Evolutionary conservation across 92 coral and sea anemone genomes (phyloP).

Genomic region (Chrysogorgia sp.): DNA sequence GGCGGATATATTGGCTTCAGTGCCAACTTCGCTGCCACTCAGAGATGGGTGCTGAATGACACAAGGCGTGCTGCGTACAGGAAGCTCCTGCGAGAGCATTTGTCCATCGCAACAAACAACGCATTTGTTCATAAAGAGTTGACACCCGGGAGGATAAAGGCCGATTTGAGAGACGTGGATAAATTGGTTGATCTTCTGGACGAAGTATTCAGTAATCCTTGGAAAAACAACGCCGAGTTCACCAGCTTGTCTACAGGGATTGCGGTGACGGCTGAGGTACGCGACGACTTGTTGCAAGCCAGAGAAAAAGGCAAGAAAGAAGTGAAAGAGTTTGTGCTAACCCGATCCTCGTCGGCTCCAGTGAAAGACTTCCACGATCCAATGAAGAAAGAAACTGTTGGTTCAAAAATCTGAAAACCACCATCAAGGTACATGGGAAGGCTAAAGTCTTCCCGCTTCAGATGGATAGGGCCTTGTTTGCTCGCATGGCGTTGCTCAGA

Average conservation of each 20-base stretch:
- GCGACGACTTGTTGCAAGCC: slow-evolving; percentile 63
- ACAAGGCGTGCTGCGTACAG: slow-evolving; percentile 58
- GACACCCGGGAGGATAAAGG: slow-evolving; percentile 65
- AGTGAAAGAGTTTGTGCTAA: slow-evolving; percentile 49
- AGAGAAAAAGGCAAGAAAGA: slow-evolving; percentile 47
- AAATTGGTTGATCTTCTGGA: slow-evolving; percentile 61
- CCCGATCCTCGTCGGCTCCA: slow-evolving; percentile 56
- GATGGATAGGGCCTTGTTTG: slow-evolving; percentile 52
- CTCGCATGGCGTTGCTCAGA: too few species aligned
- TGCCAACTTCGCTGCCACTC: slow-evolving; percentile 69
- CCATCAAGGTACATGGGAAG: slow-evolving; percentile 60
- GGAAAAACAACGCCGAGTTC: slow-evolving; percentile 54
- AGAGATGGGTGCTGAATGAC: slow-evolving; percentile 70
- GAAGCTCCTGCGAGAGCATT: too few species aligned
- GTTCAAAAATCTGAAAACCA: slow-evolving; percentile 60
- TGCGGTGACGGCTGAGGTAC: slow-evolving; percentile 58
- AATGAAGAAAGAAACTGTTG: slow-evolving; percentile 50
- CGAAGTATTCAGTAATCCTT: slow-evolving; percentile 64
- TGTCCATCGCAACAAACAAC: slow-evolving; percentile 46
- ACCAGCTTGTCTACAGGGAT: slow-evolving; percentile 65
- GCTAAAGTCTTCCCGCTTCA: too few species aligned
- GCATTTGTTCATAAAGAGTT: slow-evolving; percentile 62
- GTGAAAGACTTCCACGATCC: slow-evolving; percentile 58
- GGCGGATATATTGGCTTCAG: slow-evolving; percentile 72
- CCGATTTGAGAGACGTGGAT: slow-evolving; percentile 57